These are phyloP conservation scores for Drosophila pseudoobscura DNA, from an alignment of 1,140 invertebrate genomes.

Conservation along the genomic window DNA sequence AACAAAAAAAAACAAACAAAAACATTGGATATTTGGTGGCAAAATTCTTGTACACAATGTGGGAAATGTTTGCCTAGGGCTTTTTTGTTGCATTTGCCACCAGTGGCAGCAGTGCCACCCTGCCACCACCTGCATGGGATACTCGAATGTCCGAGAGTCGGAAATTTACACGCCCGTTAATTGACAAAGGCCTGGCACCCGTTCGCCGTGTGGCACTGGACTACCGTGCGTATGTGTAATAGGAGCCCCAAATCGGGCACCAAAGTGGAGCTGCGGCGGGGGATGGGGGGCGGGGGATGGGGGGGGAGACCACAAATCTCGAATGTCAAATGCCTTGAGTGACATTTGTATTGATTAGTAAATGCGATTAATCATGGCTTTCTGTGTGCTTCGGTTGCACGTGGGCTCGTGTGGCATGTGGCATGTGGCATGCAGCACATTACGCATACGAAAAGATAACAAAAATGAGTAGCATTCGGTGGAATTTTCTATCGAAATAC, in stretches of 20 bases:
- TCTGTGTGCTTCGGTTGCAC: conserved; percentile 17
- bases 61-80: conserved; percentile 24
- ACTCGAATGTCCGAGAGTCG: conserved; percentile 35
- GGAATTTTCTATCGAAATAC: too few species aligned
- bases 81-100: conserved; percentile 16
- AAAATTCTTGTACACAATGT: conserved; percentile 14
- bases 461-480: conserved; percentile 13
- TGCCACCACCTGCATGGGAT: conserved; percentile 31
- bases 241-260: conserved; percentile 23
- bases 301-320: conserved; percentile 71
- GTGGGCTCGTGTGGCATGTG: conserved; percentile 25
- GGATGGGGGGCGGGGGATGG: conserved; percentile 8
- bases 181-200: conserved; percentile 44
- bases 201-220: conserved; percentile 29
- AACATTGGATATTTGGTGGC: conserved; percentile 19
- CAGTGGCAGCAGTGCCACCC: not conserved
- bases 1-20: too few species aligned
- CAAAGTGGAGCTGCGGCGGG: conserved; percentile 5
- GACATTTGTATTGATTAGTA: conserved; percentile 81
- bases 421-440: conserved; percentile 51
- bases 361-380: conserved; percentile 74
- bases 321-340: conserved; percentile 71
- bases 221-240: conserved; percentile 78
- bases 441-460: conserved; percentile 55
- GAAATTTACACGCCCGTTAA: conserved; percentile 64